Conservation (phyloP, 2,888 invertebrate genomes). For the Automeris io region DNA sequence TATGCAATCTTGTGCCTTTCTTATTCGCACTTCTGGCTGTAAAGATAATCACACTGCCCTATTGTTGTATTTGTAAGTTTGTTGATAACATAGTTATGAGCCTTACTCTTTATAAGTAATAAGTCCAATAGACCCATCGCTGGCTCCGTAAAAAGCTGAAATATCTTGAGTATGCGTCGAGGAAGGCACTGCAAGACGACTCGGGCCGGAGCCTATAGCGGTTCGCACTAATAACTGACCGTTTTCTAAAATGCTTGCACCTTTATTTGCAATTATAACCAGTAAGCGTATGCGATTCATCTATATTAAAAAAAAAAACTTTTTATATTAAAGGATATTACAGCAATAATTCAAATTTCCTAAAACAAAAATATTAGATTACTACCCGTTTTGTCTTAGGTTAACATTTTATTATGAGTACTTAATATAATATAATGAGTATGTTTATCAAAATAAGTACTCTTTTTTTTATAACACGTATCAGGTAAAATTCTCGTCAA, state of each 20-base stretch:
- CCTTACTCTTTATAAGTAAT: slow-evolving; percentile 76
- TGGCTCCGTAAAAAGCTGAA: slow-evolving; percentile 88
- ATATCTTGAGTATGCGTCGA: slow-evolving; percentile 62
- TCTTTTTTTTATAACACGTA: too few relatives aligned
- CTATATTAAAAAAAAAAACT: slow-evolving; percentile 48
- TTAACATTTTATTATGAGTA: too few relatives aligned
- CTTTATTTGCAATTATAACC: slow-evolving; percentile 89
- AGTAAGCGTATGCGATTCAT: slow-evolving; percentile 81
- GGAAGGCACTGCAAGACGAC: slow-evolving; percentile 48
- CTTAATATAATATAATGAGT: too few relatives aligned
- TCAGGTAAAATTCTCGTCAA: too few relatives aligned
- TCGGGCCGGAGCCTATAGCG: slow-evolving; percentile 48
- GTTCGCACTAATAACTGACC: slow-evolving; percentile 75
- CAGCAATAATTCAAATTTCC: not conserved
- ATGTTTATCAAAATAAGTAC: too few relatives aligned
- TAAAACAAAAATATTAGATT: not conserved
- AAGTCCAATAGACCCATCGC: slow-evolving; percentile 92
- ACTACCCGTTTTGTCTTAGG: too few relatives aligned
- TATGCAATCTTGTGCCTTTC: too few relatives aligned
- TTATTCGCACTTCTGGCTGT: too few relatives aligned
- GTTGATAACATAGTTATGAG: not conserved
- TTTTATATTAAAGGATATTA: slow-evolving; percentile 6
- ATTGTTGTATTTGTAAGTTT: too few relatives aligned
- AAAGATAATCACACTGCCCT: too few relatives aligned
- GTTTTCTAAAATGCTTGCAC: slow-evolving; percentile 85